These are phyloP conservation scores for Leguminivora glycinivorella DNA, from an alignment of 1,140 invertebrate genomes.

Conservation along the genomic window DNA sequence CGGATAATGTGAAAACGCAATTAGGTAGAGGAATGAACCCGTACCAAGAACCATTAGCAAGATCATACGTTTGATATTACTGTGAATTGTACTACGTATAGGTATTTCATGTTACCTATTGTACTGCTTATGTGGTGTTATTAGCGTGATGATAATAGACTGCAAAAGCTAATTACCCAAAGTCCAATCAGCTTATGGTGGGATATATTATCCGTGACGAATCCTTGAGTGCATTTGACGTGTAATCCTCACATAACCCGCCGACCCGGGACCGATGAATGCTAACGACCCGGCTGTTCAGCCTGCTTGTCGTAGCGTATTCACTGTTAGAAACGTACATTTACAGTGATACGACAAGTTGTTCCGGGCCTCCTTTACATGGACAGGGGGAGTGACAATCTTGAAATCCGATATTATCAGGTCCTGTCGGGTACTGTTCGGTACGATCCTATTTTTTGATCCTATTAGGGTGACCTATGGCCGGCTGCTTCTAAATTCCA, in stretches of 20 bases:
- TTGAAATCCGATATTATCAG: not conserved
- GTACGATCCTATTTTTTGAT: not conserved
- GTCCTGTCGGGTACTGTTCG: not conserved
- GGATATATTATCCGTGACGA: not conserved
- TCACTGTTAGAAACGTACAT: constrained; percentile 1
- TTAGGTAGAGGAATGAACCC: too few relatives aligned
- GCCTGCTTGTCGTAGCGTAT: not conserved
- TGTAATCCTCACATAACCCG: constrained; percentile 9
- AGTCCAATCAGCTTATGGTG: not conserved
- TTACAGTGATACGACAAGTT: not conserved
- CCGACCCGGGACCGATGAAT: constrained; percentile 1
- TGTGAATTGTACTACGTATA: too few relatives aligned
- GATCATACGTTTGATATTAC: too few relatives aligned
- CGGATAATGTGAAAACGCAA: too few relatives aligned
- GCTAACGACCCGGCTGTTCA: constrained; percentile 2
- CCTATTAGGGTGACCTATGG: not conserved
- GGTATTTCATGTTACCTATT: not conserved
- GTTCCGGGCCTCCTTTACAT: not conserved
- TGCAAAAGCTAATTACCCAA: not conserved
- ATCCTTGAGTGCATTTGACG: not conserved
- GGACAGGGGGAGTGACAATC: not conserved
- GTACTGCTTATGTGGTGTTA: not conserved
- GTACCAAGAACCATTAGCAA: too few relatives aligned
- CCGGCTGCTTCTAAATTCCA: too few relatives aligned
- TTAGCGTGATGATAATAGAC: not conserved